Base-by-base conservation (phyloP, 2,888 invertebrate species). In the Drosophila recens region DNA sequence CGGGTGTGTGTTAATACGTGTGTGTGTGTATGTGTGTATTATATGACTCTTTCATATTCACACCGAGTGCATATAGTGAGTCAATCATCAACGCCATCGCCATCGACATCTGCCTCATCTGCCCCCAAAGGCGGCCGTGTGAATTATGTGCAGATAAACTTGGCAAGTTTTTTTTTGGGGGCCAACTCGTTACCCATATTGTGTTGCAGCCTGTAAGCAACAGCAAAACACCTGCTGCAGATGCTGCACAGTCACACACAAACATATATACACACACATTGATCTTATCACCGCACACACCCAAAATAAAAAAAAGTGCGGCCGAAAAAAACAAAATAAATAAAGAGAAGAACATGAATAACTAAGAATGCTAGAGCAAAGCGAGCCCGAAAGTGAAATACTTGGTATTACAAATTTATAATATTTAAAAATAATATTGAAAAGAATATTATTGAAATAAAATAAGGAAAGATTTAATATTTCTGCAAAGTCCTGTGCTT, bases 101-200 rank as follows among this genome's bases (percentile, higher is more conserved):
- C 70, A 66, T 61, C 64, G 53, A 42, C 67, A 62, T 66, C 63
- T 63, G 63, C 36, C 72, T 3, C 23, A 23, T 51, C 8, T 30
- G 30, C 58, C 78, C 59, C 78, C 69, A 54, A 63, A 63, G 62
- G 67, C 63, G 64, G 67, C 65, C 82, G 88, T 87, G 82, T 82
- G 85, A 88, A 86, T 88, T 86, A 87, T 85, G 84, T 66, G 85
- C 48, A 86, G 88, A 86, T 85, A 85, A 88, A 86, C 80, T 75
- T 85, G 88, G 65, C 74, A 79, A 79, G 82, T 74, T 58, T 17
- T 17, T 17, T 17, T 30, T 46, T 58, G 46, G 76, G 74, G 78
- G 65, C 79, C 80, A 80, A 79, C 81, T 87, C 78, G 81, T 81
- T 82, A 86, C 83, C 83, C 85, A 80, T 82, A 82, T 85, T 85